Evolutionary conservation across 2,113 vertebrate species (phyloP).

Genomic region (Aramus guarauna): DNA sequence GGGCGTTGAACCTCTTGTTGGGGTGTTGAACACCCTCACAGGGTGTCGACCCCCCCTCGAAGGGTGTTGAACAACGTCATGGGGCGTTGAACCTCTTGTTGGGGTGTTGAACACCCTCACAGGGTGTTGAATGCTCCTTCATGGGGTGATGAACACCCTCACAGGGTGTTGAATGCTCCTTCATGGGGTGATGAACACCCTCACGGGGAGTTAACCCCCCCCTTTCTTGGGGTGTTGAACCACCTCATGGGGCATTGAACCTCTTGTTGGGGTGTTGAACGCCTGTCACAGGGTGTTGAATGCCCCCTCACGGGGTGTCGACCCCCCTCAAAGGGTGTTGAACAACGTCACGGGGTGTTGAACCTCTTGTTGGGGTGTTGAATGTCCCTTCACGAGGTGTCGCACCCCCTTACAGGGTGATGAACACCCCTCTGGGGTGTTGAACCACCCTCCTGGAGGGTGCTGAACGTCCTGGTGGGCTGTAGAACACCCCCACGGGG

Average conservation of each 20-base stretch:
- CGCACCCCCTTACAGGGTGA: too few relatives aligned
- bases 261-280: background rate
- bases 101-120: accelerated
- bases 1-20: background rate
- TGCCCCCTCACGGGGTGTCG: too few relatives aligned
- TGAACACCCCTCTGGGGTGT: background rate
- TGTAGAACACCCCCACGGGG: background rate
- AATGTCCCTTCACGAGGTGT: too few relatives aligned
- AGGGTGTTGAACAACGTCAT: too few relatives aligned
- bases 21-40: accelerated
- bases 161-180: too few relatives aligned
- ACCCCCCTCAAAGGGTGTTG: background rate
- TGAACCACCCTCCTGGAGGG: background rate
- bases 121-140: background rate
- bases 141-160: background rate
- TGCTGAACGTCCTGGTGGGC: too few relatives aligned
- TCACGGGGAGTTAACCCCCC: too few relatives aligned
- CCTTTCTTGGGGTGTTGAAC: background rate
- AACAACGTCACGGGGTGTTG: accelerated
- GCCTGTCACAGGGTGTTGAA: accelerated
- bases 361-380: too few relatives aligned
- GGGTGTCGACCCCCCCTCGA: background rate
- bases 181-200: too few relatives aligned
- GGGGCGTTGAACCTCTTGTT: too few relatives aligned
- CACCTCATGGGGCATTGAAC: too few relatives aligned